Evolutionary conservation across 1,140 invertebrate species (phyloP), one percentile per base, ranked within the genome.

Genomic region (Akabosia matsudoensis): DNA sequence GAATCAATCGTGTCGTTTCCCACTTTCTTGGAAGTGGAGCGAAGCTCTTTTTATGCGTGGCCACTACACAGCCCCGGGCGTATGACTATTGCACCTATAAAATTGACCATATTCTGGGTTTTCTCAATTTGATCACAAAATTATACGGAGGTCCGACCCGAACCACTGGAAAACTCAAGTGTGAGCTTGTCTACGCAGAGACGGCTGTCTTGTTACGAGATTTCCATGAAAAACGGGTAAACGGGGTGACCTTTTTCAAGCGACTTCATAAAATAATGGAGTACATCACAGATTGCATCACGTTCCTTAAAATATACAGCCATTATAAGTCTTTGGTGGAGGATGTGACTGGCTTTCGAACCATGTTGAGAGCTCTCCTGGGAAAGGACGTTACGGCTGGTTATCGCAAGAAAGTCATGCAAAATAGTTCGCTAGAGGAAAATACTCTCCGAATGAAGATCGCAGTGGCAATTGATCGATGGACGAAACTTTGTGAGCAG

Each of bases 11-110:
- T 13, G 22, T 67, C 22, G 28, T 67, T 31, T 30, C 24, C 30
- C 10, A 28, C 10, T 67, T 67, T 67, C n/a, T 67, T 2, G 61
- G 61, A 14, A 30, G 26, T 31, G 30, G 61, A 30, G 4, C 28
- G 1, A 67, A 67, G 22, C 61, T 67, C 1, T 67, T 67, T 31
- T n/a, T 67, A 1, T 28, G 26, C 30, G 61, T 67, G n/a, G 61
- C n/a, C 24, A 13, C 61, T 7, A n/a, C 13, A 2, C 24, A 30
- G 28, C 61, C 61, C 2, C 24, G 61, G 28, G 61, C 61, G 4
- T 67, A 67, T n/a, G 61, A 67, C 61, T 67, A 67, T 22, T 67
- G 61, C n/a, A 7, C 61, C 4, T 67, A 67, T 30, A 67, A 67
- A 31, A 3, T 67, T 10, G 61, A 67, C 4, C 22, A 16, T 67